Evolutionary conservation across 2,797 vertebrate species (phyloP), one percentile per base, ranked within the genome.

Genomic region (Nannoperca australis): DNA sequence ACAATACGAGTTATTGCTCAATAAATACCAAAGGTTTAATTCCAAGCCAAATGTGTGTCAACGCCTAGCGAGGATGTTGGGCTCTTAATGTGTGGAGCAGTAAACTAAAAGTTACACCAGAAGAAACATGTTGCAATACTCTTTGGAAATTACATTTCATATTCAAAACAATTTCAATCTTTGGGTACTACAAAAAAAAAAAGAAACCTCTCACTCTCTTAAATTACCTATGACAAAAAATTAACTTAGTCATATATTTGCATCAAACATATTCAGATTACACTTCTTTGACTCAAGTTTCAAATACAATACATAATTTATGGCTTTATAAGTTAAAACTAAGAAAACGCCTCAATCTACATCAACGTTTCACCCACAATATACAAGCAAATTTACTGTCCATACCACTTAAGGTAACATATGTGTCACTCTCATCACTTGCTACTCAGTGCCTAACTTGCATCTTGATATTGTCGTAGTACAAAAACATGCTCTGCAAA

Each of bases 221-320:
- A 96, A 95, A 95, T 95, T 94, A 95, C 85, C 89, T 92, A 94
- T 90, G 49, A 89, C 86, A 94, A 86, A 75, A 89, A 75, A 79
- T 95, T 91, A 94, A 95, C 93, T 94, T 95, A 94, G 90, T 94
- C 90, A 94, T 92, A 95, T 93, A 94, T 88, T 94, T 89, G 91
- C 93, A 95, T 94, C 90, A 95, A 96, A 95, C 95, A 95, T 95
- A 95, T 94, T 95, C 93, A 94, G 94, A 94, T 92, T 93, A 94
- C 91, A 93, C 87, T 90, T 94, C 89, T 92, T 94, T 89, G 91
- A 94, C 89, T 95, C 94, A 95, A 95, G 93, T 94, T 93, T 92
- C 89, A 94, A 95, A 96, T 96, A 96, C 92, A 96, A 95, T 95
- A 95, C 92, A 95, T 94, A 94, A 96, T 94, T 95, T 96, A 96